Percentiles rank a stretch among this genome's conserved stretches.
These are phyloP conservation scores for Thyatira batis DNA, from an alignment of 2,888 invertebrate genomes.

Conservation along the genomic window DNA sequence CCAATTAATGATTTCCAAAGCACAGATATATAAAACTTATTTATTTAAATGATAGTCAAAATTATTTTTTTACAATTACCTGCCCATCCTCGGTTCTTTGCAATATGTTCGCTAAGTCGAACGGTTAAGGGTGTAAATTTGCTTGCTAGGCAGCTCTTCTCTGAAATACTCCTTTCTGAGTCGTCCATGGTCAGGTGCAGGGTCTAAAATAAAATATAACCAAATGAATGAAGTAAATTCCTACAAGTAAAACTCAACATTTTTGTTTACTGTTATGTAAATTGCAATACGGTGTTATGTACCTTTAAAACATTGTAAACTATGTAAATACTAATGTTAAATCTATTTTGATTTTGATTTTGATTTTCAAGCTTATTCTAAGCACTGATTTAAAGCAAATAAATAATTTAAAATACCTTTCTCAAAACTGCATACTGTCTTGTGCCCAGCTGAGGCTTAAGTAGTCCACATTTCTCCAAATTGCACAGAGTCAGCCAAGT, in stretches of 20 bases:
- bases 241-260: not conserved
- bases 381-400: not conserved
- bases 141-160: constrained; percentile 95
- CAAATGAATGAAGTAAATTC: constrained; percentile 1
- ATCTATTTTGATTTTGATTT: too few relatives aligned
- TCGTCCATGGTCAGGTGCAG: constrained; percentile 94
- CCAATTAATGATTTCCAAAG: not conserved
- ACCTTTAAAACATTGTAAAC: too few relatives aligned
- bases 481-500: constrained; percentile 91
- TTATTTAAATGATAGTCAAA: not conserved
- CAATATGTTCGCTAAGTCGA: constrained; percentile 90
- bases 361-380: not conserved
- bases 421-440: constrained; percentile 89
- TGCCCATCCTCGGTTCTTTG: constrained; percentile 89
- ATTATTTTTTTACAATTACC: constrained; percentile 52
- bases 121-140: constrained; percentile 97
- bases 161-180: constrained; percentile 88
- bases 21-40: too few relatives aligned
- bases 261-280: too few relatives aligned
- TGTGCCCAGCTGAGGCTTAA: constrained; percentile 88
- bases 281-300: too few relatives aligned
- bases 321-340: too few relatives aligned
- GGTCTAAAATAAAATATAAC: constrained; percentile 68
- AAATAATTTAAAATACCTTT: constrained; percentile 75
- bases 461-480: constrained; percentile 92